A percentile compares a stretch with the other conserved stretches of the same genome.
phyloP scores from a whole-genome alignment of 2,113 vertebrate species.

The Pseudopipra pipra region DNA sequence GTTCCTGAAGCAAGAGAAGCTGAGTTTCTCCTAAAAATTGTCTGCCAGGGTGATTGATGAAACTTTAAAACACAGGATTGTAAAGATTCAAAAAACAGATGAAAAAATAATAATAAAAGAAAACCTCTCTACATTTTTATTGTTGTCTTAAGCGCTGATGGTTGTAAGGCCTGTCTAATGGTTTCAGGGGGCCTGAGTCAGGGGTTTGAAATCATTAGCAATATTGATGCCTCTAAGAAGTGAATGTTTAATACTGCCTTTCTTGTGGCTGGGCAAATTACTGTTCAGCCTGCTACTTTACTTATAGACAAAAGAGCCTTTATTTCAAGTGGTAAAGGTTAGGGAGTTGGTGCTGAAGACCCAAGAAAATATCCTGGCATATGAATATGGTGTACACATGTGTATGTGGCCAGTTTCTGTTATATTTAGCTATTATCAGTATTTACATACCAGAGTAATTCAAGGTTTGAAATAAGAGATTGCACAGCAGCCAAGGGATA shows the following conservation, averaged over 20 bases:
- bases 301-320: constrained; percentile 5
- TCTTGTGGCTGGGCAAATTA: neutral
- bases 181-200: constrained; percentile 29
- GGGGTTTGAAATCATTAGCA: constrained; percentile 51
- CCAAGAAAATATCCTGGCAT: neutral
- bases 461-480: constrained; percentile 2
- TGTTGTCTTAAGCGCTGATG: neutral
- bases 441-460: constrained; percentile 24
- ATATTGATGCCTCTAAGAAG: constrained; percentile 28
- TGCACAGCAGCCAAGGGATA: neutral
- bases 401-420: neutral
- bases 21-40: neutral
- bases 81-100: constrained; percentile 21
- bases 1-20: neutral
- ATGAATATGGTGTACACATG: neutral
- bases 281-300: neutral
- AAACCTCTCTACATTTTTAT: neutral
- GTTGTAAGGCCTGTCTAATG: neutral
- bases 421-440: neutral
- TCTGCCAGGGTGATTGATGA: neutral
- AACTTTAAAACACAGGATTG: neutral
- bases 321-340: neutral
- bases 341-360: neutral
- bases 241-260: neutral
- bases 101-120: neutral